Percentiles rank a stretch among this genome's conserved stretches.
Evolutionary conservation across 2,888 invertebrate species (phyloP).

Genomic region (Eilema depressum): DNA sequence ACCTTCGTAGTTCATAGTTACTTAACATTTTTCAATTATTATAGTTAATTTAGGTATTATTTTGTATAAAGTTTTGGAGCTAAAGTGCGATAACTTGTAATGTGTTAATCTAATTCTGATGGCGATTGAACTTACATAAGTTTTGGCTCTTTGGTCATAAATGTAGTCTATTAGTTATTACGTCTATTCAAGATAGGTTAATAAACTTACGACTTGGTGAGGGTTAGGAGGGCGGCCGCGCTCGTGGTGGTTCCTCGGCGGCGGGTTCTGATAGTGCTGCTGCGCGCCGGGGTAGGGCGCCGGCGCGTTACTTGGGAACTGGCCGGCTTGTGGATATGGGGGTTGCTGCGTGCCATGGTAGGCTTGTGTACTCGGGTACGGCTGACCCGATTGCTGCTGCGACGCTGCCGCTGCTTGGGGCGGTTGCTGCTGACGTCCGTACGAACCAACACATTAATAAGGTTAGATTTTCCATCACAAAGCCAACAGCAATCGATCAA

Average conservation of each 20-base stretch:
- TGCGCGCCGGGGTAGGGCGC: constrained; percentile 75
- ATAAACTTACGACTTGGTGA: constrained; percentile 70
- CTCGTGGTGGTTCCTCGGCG: constrained; percentile 85
- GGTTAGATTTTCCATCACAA: constrained; percentile 86
- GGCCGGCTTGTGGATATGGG: constrained; percentile 83
- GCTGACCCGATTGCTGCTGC: constrained; percentile 85
- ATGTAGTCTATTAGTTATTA: too few species aligned
- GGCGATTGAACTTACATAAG: too few species aligned
- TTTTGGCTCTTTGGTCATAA: too few species aligned
- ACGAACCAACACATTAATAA: constrained; percentile 88
- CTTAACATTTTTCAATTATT: too few species aligned
- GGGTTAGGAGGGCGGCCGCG: constrained; percentile 85
- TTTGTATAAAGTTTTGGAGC: too few species aligned
- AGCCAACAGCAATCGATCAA: constrained; percentile 83
- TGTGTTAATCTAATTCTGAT: too few species aligned
- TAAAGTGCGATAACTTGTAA: too few species aligned
- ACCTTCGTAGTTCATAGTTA: too few species aligned
- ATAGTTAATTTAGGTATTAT: too few species aligned
- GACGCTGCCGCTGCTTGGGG: constrained; percentile 86
- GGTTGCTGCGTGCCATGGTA: constrained; percentile 87
- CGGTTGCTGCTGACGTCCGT: constrained; percentile 88
- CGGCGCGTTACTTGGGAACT: constrained; percentile 83
- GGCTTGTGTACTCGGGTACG: constrained; percentile 84
- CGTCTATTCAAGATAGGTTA: not conserved
- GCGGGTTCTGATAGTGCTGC: constrained; percentile 80